Base-by-base conservation (phyloP, 2,888 invertebrate genomes). In the Tupiocoris notatus region DNA sequence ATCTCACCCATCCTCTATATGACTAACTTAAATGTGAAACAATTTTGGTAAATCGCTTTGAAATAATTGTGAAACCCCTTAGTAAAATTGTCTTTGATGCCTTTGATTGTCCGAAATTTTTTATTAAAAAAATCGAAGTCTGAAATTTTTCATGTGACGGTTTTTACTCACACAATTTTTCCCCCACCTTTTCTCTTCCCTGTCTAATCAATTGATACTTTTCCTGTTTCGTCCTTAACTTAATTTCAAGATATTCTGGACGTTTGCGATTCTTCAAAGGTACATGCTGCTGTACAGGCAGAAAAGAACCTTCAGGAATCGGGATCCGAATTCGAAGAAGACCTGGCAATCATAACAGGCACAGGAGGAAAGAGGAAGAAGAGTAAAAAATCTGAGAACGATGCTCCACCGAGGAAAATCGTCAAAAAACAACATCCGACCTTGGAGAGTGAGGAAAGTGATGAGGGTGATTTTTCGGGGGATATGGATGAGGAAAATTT, bases 231-330 rank as follows among this genome's bases (percentile, higher is more conserved):
- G 65, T 56, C 59, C 75, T 21, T 77, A 59, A 59, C 87, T 81
- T 58, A 61, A 9, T 73, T 16, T 2, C 9, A 22, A 81, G 81
- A 81, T 78, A 81, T 85, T 71, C 81, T 93, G 81, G 92, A 93
- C 85, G 87, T 92, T 76, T 92, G 92, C 83, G 90, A 92, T 81
- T 86, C 87, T 77, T 86, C 89, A 73, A 89, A 88, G 77, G 86
- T 89, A 81, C 87, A 89, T 82, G 86, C 87, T 80, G 86, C 88
- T 63, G 87, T 88, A 1, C 87, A 87, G 75, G 87, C 88, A 16
- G 89, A 90, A 81, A 80, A 77, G 77, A 82, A 78, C 75, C 79
- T 90, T 25, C 85, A 88, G 57, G 87, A 88, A 82, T 86, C 86
- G 2, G 87, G 87, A 79, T 86, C 84, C 0, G 82, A 83, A 66